Percentiles rank a stretch among this genome's conserved stretches.
phyloP scores from a whole-genome alignment of 1,140 invertebrate species.

The Stegodyphus mimosarum region DNA sequence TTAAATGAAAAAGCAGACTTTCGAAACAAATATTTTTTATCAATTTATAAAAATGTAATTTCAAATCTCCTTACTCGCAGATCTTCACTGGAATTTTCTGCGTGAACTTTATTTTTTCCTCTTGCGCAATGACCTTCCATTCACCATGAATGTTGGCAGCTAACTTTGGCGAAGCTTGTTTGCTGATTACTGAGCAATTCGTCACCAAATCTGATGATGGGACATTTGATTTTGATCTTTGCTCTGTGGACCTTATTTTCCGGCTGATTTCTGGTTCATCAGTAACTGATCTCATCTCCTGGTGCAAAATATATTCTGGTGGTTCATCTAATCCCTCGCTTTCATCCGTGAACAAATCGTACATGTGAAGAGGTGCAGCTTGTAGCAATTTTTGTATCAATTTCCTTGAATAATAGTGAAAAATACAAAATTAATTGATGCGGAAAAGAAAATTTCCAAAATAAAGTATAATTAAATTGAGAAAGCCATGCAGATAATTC shows the following conservation, averaged over 20 bases:
- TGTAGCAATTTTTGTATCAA: constrained; percentile 19
- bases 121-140: constrained; percentile 29
- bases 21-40: no score
- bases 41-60: no score
- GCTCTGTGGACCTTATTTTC: background rate
- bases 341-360: constrained; percentile 41
- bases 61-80: constrained; percentile 18
- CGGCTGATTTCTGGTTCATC: background rate
- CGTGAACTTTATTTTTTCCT: background rate
- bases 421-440: background rate
- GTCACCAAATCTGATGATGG: background rate
- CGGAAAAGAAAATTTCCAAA: background rate
- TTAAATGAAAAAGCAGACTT: no score
- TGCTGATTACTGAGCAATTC: constrained; percentile 1
- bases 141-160: constrained; percentile 14
- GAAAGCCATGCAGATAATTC: no score
- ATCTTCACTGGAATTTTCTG: constrained; percentile 19
- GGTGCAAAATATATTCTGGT: constrained; percentile 18
- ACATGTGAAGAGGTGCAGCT: background rate
- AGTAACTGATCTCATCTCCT: background rate
- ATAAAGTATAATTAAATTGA: no score
- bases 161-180: background rate
- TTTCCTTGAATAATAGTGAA: constrained; percentile 2
- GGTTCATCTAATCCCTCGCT: constrained; percentile 43
- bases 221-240: background rate